Evolutionary conservation across 2,113 vertebrate genomes (phyloP), one percentile per base, ranked within the genome.

Genomic region (Phodopus roborovskii): DNA sequence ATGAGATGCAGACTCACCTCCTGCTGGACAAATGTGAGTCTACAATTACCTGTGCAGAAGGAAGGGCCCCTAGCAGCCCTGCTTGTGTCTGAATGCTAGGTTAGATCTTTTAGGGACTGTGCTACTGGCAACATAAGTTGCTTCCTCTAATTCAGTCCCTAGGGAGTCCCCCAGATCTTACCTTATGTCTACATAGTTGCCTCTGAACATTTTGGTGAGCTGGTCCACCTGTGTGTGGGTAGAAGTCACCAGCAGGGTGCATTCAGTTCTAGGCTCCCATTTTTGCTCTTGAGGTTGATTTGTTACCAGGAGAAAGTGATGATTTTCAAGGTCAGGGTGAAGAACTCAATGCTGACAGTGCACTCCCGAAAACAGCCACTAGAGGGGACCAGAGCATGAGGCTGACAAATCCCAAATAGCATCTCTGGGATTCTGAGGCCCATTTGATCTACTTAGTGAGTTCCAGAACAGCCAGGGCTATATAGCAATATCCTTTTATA

Each of bases 381-480:
- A 96, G 95, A 96, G 96, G 92, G 93, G 56, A 56, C 87, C 92
- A 93, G 83, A 96, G 96, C 56, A 58, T 6, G 94, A 50, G 66
- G n/a, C 3, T 96, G 77, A 26, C 26, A 77, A 91, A 42, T 56
- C 56, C 28, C 4, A 26, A 70, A 0, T 2, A 20, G 45, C 45
- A 19, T 39, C 71, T 78, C 75, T 78, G 75, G 6, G 13, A 50
- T 30, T 78, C 15, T 28, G 30, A 78, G 45, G 28, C 45, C 75
- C 3, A 24, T 2, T 30, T 48, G 74, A 13, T 48, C 42, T 77
- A 48, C 42, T 77, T 48, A 48, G 74, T 28, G 24, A 77, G 73
- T 75, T 45, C 39, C 53, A 56, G 53, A 56, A 12, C 53, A 56
- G 53, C 11, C 53, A 56, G 53, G 53, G 53, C 1, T 56, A 75